Conservation (phyloP, 2,888 invertebrate species). For the Caradrina kadenii region DNA sequence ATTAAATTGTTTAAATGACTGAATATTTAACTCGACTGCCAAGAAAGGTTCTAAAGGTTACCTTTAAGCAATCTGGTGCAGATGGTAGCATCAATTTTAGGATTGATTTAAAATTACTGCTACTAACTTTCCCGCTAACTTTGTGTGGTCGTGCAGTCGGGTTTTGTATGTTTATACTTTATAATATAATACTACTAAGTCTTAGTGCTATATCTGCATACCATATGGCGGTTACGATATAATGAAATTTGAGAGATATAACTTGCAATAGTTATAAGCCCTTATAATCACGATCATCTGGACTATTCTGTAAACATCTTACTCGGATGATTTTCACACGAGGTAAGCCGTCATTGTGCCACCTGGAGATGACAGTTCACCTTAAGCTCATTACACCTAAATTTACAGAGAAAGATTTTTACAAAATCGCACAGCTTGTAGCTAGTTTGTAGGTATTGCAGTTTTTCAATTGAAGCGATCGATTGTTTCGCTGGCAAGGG, state of each 20-base stretch:
- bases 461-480: slow-evolving; percentile 1
- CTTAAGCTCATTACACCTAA: too few species aligned
- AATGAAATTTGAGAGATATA: slow-evolving; percentile 10
- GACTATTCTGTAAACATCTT: too few species aligned
- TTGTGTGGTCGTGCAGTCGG: not conserved
- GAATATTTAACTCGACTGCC: slow-evolving; percentile 21
- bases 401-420: too few species aligned
- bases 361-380: too few species aligned
- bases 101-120: not conserved
- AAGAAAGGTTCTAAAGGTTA: not conserved
- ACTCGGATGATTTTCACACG: too few species aligned
- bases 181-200: slow-evolving; percentile 23
- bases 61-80: too few species aligned
- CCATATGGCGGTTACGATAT: slow-evolving; percentile 9
- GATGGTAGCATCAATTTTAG: not conserved
- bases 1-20: slow-evolving; percentile 14
- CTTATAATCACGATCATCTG: not conserved
- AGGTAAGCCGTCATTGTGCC: too few species aligned
- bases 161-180: slow-evolving; percentile 31
- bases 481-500: not conserved
- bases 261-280: not conserved
- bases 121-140: not conserved
- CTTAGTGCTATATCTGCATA: slow-evolving; percentile 10
- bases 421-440: not conserved
- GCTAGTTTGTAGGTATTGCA: not conserved